Base-by-base conservation (phyloP, 2,888 invertebrate species). In the Melinaea menophilus region DNA sequence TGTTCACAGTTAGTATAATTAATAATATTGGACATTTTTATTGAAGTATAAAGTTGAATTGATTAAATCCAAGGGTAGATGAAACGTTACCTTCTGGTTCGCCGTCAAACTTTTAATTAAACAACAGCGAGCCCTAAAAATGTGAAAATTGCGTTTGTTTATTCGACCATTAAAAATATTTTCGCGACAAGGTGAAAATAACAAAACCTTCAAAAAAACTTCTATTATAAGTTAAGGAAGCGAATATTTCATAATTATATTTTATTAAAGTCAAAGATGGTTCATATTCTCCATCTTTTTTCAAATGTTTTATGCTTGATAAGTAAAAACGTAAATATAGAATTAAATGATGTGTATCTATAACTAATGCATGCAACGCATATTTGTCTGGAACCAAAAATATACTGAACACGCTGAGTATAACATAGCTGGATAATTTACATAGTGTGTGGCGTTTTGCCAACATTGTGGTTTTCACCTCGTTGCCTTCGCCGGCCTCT, bases 381-480 rank as follows among this genome's bases (percentile, higher is more conserved):
- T 31, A 51, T 51, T 51, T 51, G 31, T 51, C 51, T 31, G 51
- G 51, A 51, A 51, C 51, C 51, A 51, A 51, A 51, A 51, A 51
- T 51, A 55, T 64, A 64, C 54, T 64, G 59, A 58, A 64, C 31
- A 51, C 31, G 41, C 11, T 65, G 63, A 65, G 63, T 66, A 69
- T 69, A 68, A 68, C 68, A 69, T 64, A 63, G 70, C 66, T 64
- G 70, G 77, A 78, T 79, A 79, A 78, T 77, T 79, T 73, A 73
- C 73, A 78, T 72, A 73, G 76, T 78, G 78, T 77, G 79, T 86
- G 87, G 88, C 88, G 71, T 69, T 65, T 66, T 81, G 88, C 88
- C 88, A 88, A 81, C 73, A 70, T 68, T 75, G 79, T 77, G 78
- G 80, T 80, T 80, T 79, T 75, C 79, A 64, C 67, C 65, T 70